Conservation (phyloP, 2,113 vertebrate genomes). For the Paradoxurus hermaphroditus region DNA sequence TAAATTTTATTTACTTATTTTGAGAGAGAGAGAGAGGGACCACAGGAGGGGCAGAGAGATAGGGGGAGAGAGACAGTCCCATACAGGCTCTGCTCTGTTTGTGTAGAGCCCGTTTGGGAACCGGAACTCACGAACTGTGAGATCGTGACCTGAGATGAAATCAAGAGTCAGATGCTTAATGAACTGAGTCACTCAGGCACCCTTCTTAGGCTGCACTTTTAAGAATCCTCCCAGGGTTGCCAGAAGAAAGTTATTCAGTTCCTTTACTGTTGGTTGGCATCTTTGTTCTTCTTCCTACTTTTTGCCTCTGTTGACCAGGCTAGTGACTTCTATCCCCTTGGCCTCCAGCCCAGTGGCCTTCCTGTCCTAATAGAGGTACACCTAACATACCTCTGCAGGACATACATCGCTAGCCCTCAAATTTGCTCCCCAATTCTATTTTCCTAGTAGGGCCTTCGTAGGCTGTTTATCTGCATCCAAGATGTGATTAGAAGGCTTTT, state of each 20-base stretch:
- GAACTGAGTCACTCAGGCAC: too few relatives aligned
- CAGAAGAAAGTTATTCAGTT: neutral
- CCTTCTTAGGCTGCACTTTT: neutral
- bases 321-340: neutral
- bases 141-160: too few relatives aligned
- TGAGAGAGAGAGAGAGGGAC: too few relatives aligned
- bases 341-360: neutral
- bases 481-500: neutral
- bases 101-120: too few relatives aligned
- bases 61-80: too few relatives aligned
- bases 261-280: neutral
- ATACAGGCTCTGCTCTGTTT: too few relatives aligned
- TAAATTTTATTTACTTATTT: too few relatives aligned
- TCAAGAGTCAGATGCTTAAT: too few relatives aligned
- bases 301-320: neutral
- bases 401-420: neutral
- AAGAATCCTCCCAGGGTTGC: neutral
- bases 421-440: neutral
- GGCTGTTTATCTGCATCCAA: neutral
- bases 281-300: neutral
- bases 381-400: neutral
- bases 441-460: neutral
- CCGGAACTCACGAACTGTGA: too few relatives aligned
- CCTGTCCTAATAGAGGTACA: neutral
- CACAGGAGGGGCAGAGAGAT: too few relatives aligned